These are phyloP conservation scores for Notarius quadriscutis DNA, from an alignment of 2,113 vertebrate species.

Conservation along the genomic window DNA sequence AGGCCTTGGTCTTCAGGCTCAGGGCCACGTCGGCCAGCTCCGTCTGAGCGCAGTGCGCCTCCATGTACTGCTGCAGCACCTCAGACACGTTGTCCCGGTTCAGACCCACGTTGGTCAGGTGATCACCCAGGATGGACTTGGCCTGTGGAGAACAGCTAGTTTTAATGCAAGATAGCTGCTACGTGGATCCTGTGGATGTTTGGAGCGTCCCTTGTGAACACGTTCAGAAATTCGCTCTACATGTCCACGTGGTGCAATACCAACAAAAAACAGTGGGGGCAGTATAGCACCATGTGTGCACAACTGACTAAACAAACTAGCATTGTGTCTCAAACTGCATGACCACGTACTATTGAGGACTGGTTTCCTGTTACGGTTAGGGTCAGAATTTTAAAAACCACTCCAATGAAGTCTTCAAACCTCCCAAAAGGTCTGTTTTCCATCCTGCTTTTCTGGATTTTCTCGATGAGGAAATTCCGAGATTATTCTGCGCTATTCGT, in stretches of 20 bases:
- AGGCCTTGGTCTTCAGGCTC: constrained; percentile 95
- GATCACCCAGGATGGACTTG: constrained; percentile 95
- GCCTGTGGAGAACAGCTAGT: constrained; percentile 70
- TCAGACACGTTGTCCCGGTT: constrained; percentile 98
- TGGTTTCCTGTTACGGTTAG: background rate
- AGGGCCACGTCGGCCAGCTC: constrained; percentile 78
- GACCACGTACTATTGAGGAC: too few species aligned
- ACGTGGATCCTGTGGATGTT: background rate
- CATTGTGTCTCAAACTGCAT: background rate
- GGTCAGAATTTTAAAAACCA: background rate
- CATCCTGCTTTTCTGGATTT: background rate
- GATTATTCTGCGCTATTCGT: too few species aligned
- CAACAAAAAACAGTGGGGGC: background rate
- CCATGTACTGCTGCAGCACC: constrained; percentile 97
- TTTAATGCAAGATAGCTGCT: background rate
- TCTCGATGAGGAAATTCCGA: background rate
- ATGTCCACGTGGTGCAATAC: background rate
- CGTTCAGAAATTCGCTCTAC: background rate
- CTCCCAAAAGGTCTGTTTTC: background rate
- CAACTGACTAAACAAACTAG: background rate
- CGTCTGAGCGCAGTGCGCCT: constrained; percentile 87
- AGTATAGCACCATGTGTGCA: background rate
- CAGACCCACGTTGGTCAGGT: constrained; percentile 91
- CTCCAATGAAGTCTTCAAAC: too few species aligned
- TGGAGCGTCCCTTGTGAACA: background rate